Evolutionary conservation across 1,140 invertebrate species (phyloP).

Genomic region (Homarus americanus): DNA sequence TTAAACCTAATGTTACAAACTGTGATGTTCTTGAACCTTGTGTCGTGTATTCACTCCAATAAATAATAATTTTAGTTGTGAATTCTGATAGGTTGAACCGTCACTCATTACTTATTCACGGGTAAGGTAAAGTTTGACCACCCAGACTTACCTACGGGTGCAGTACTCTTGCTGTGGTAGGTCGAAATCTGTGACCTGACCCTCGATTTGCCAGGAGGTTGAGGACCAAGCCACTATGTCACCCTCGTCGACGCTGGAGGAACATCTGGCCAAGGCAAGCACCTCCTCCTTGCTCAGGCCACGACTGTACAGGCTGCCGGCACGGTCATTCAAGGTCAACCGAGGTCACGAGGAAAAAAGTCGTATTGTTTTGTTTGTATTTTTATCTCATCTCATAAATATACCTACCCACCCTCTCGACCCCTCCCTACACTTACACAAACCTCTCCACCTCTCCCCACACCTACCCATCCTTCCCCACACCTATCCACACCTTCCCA

Average conservation of each 20-base stretch:
- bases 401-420: neutral
- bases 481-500: neutral
- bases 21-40: too few relatives aligned
- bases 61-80: too few relatives aligned
- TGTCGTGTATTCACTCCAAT: too few relatives aligned
- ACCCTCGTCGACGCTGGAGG: neutral
- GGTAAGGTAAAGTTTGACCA: too few relatives aligned
- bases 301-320: constrained; percentile 47
- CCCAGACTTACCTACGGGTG: constrained; percentile 2
- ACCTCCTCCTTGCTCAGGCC: constrained; percentile 33
- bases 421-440: neutral
- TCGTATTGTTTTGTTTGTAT: too few relatives aligned
- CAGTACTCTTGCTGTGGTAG: constrained; percentile 15
- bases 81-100: too few relatives aligned
- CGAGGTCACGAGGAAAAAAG: too few relatives aligned
- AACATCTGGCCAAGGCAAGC: constrained; percentile 16
- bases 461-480: neutral
- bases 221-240: constrained; percentile 28
- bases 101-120: too few relatives aligned
- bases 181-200: constrained; percentile 1
- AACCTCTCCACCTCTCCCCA: too few relatives aligned
- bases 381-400: neutral
- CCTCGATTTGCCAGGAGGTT: constrained; percentile 22
- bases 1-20: too few relatives aligned
- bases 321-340: neutral